phyloP scores from a whole-genome alignment of 2,797 vertebrate genomes.

The Intellagama lesueurii region DNA sequence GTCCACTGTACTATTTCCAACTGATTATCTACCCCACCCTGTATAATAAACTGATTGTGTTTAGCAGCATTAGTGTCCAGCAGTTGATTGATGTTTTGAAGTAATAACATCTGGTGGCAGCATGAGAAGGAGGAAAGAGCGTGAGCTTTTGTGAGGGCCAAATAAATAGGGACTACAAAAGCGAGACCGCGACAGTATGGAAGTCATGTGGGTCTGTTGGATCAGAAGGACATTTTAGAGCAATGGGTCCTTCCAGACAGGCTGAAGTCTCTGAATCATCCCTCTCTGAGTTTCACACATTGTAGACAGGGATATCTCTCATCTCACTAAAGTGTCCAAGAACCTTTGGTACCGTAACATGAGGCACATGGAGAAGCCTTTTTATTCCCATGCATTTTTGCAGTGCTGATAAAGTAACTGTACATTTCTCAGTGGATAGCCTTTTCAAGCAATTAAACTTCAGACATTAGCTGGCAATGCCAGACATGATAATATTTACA shows the following conservation, averaged over 20 bases:
- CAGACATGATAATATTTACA: neutral
- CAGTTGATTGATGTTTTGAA: no score
- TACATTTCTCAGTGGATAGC: neutral
- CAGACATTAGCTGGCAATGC: neutral
- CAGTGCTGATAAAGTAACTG: neutral
- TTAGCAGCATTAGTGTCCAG: no score
- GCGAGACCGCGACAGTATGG: no score
- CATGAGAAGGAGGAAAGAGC: no score
- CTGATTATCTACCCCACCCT: no score
- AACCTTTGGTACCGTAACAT: neutral
- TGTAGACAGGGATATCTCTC: neutral
- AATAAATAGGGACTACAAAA: no score
- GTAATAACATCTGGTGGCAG: no score
- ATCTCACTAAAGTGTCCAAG: neutral
- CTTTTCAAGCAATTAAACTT: neutral
- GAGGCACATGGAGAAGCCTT: neutral
- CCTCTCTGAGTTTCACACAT: neutral
- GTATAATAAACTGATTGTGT: no score
- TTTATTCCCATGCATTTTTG: neutral
- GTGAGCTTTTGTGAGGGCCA: no score
- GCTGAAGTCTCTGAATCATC: neutral
- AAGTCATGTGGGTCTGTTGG: neutral
- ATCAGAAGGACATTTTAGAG: neutral
- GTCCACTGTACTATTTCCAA: no score
- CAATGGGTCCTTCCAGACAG: neutral